phyloP scores from a whole-genome alignment of 2,797 vertebrate species.

The Acomys russatus region DNA sequence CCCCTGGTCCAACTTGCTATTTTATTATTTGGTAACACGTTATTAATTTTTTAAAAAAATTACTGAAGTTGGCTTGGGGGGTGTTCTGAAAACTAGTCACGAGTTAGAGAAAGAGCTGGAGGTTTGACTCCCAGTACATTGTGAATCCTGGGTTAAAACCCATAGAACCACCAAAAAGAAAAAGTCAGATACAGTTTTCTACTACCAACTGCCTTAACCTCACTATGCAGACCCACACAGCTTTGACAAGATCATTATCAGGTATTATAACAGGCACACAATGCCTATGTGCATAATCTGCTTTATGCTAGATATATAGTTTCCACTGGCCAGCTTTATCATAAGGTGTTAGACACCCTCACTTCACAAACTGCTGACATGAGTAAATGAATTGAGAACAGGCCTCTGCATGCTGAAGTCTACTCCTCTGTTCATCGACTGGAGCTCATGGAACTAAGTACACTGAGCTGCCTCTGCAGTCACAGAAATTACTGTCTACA shows the following conservation, averaged over 20 bases:
- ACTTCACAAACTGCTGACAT: not conserved
- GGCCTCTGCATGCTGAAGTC: not conserved
- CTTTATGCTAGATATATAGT: not conserved
- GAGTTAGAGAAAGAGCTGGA: not conserved
- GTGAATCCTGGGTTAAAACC: not conserved
- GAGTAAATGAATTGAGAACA: not conserved
- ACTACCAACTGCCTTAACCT: not conserved
- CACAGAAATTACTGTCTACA: not conserved
- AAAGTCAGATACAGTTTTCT: not conserved
- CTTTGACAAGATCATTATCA: constrained; percentile 31
- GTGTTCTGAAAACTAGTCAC: constrained; percentile 6
- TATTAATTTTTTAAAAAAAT: not conserved
- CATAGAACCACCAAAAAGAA: not conserved
- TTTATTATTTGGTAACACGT: not conserved
- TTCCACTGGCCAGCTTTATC: constrained; percentile 16
- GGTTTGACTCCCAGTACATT: not conserved
- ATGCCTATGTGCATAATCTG: not conserved
- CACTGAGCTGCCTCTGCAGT: not conserved
- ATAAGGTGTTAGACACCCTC: not conserved
- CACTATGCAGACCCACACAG: not conserved
- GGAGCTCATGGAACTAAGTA: constrained; percentile 27
- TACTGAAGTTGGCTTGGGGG: not conserved
- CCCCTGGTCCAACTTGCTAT: not conserved
- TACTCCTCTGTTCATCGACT: constrained; percentile 4
- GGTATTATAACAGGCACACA: not conserved